phyloP scores from a whole-genome alignment of 1,140 invertebrate species.

The Sinonovacula constricta region DNA sequence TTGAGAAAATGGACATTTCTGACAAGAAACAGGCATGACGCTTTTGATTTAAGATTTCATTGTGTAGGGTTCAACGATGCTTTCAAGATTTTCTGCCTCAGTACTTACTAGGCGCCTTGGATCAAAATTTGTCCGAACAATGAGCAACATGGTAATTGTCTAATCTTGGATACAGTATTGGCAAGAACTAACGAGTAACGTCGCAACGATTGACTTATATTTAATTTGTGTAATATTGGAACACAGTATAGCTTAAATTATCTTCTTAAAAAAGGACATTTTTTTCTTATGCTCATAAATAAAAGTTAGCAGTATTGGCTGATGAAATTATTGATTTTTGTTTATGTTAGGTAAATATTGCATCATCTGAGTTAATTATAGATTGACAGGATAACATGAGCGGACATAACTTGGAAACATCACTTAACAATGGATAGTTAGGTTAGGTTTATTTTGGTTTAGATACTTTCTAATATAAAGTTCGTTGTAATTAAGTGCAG shows the following conservation, averaged over 20 bases:
- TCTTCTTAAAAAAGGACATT: background rate
- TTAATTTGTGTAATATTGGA: background rate
- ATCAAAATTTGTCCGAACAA: slow-evolving; percentile 58
- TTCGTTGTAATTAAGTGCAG: too few species aligned
- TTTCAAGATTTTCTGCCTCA: slow-evolving; percentile 69
- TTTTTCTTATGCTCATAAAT: background rate
- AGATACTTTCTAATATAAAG: too few species aligned
- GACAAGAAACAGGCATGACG: slow-evolving; percentile 72
- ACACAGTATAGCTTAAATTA: background rate
- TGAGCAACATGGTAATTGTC: slow-evolving; percentile 41
- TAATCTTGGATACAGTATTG: background rate
- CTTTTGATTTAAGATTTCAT: slow-evolving; percentile 53
- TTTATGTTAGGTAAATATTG: too few species aligned
- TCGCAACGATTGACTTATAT: slow-evolving; percentile 1
- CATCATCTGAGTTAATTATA: too few species aligned
- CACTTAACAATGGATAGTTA: too few species aligned
- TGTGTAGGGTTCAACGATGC: slow-evolving; percentile 61
- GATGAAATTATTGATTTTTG: too few species aligned
- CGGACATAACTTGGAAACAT: too few species aligned
- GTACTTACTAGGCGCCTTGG: slow-evolving; percentile 70
- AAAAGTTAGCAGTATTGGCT: too few species aligned
- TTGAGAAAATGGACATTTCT: slow-evolving; percentile 70
- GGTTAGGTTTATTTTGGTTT: too few species aligned
- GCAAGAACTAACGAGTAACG: background rate
- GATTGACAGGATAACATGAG: too few species aligned